These are phyloP conservation scores for Cepaea hortensis DNA, from an alignment of 2,888 invertebrate genomes.

Conservation along the genomic window DNA sequence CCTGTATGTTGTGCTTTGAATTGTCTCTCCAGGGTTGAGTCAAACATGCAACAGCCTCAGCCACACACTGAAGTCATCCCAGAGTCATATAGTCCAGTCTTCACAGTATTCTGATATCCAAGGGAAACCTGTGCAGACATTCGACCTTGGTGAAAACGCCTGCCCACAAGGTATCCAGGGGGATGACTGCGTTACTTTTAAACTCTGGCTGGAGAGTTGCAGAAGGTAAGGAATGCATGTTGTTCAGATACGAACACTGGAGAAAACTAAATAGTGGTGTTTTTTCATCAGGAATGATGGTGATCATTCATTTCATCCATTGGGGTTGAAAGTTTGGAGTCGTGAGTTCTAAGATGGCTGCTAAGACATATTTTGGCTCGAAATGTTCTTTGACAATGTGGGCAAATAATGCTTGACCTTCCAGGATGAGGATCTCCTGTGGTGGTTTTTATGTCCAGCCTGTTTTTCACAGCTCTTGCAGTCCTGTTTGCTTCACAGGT, in stretches of 20 bases:
- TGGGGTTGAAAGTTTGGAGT: neutral
- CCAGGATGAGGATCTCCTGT: too few relatives aligned
- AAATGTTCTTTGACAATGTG: too few relatives aligned
- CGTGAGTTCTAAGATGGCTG: too few relatives aligned
- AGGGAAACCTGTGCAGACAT: neutral
- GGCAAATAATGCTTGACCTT: too few relatives aligned
- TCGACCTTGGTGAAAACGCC: conserved; percentile 19
- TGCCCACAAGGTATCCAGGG: conserved; percentile 72
- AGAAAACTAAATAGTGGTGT: neutral
- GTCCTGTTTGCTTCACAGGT: too few relatives aligned
- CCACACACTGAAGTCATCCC: neutral
- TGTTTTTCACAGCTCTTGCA: too few relatives aligned
- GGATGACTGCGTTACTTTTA: conserved; percentile 64
- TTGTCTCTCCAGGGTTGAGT: neutral
- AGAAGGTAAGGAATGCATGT: conserved; percentile 42
- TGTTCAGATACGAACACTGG: neutral
- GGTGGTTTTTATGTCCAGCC: too few relatives aligned
- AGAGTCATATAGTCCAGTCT: neutral
- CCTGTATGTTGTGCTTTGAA: too few relatives aligned
- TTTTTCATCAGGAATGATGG: too few relatives aligned
- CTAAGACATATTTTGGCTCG: too few relatives aligned
- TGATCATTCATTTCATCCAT: too few relatives aligned
- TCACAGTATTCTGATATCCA: conserved; percentile 1
- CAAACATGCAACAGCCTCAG: neutral
- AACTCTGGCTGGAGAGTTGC: conserved; percentile 70